Evolutionary conservation across 2,797 vertebrate species (phyloP), one percentile per base, ranked within the genome.

Genomic region (Vultur gryphus): DNA sequence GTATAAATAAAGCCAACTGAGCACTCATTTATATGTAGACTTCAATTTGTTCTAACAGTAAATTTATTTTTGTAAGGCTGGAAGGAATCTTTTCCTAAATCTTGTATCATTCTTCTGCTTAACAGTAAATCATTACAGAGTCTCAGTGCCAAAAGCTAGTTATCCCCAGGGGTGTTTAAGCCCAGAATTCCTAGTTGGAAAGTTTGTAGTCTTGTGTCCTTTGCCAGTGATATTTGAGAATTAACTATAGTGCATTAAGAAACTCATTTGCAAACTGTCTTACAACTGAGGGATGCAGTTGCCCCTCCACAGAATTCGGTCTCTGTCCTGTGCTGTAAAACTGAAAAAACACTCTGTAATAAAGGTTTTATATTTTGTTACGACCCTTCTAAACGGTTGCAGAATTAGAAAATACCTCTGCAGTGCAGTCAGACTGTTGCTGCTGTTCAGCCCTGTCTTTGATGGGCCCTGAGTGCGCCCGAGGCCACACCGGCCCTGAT

Each of bases 341-440:
- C 44, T 23, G 13, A 54, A 51, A 41, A 61, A 46, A 5, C 3
- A 5, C 39, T 8, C 10, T n/a, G 35, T 44, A 44, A 18, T 13
- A 6, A 11, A 48, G 11, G 14, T 5, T 54, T 67, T 64, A 2
- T 23, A 3, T 58, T 64, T 39, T n/a, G 31, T 61, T 49, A 26
- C 20, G 17, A 16, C 23, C n/a, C 35, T 70, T 59, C 35, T 43
- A 21, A 37, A 23, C 41, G 3, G 35, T 16, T 58, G 20, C 14
- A 28, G 46, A 26, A 48, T n/a, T 59, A 65, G 70, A 13, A 44
- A 33, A 17, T 8, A 14, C 4, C 31, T 37, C 54, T 31, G 66
- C 35, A 0, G 11, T 20, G 6, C 8, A 6, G n/a, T 16, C 18
- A 24, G 55, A 5, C 13, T 8, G 1, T 18, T 18, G 39, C 64